Base-by-base conservation (phyloP, 2,888 invertebrate species). In the Heterodera filipjevi region DNA sequence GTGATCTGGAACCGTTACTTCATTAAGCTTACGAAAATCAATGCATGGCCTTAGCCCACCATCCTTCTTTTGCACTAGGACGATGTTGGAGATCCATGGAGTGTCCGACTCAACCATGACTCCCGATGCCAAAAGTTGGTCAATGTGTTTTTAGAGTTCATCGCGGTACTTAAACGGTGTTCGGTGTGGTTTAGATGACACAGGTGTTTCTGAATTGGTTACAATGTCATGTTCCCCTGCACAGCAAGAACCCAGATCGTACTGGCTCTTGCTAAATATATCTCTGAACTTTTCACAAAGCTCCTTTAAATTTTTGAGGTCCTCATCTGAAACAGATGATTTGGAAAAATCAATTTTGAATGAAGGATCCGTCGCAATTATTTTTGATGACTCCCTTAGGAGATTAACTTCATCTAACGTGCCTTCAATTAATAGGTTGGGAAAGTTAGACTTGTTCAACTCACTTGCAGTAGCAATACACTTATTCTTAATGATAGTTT, bases 61-160 rank as follows among this genome's bases (percentile, higher is more conserved):
- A 70, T 82, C 82, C 70, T 85, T 85, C 76, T 84, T 85, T 14
- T 66, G 71, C 1, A 81, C 82, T n/a, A 71, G 27, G 14, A 81
- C 81, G 14, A 82, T 59, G n/a, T 59, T 59, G 19, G 72, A 66
- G 19, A 77, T 74, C 84, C 84, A 85, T 1, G 83, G 84, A 10
- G 85, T 84, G 75, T 85, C 79, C 2, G 79, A 75, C 46, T 83
- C 81, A 2, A 78, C 78, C 46, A 85, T 77, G 8, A 80, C 35
- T 27, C 81, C 82, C 1, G 82, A 76, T 70, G 66, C 53, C 0
- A 82, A 5, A 16, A 85, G 77, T 1, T 77, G n/a, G 19, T 85
- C 80, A 12, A 85, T 82, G 66, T 85, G 83, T 16, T 82, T 70
- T n/a, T 84, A 77, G 0, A 84, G 71, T 46, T 85, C 81, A 0